Conservation (phyloP, 1,140 invertebrate species). For the Drosophila persimilis region DNA sequence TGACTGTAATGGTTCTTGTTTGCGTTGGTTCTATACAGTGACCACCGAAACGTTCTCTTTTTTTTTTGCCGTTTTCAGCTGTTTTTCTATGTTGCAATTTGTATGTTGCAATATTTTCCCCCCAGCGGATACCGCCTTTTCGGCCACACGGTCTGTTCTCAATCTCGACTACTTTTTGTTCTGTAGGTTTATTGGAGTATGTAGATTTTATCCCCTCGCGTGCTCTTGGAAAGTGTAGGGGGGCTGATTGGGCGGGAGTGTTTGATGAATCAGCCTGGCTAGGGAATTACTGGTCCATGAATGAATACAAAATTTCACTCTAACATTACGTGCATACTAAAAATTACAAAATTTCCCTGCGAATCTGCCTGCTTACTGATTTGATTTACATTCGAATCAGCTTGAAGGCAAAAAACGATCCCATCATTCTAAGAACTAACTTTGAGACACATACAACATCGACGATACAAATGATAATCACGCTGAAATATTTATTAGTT, state of each 20-base stretch:
- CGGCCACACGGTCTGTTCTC: background rate
- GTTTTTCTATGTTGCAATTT: conserved; percentile 19
- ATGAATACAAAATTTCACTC: background rate
- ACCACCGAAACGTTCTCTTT: conserved; percentile 49
- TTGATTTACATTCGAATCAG: too few relatives aligned
- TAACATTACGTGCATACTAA: too few relatives aligned
- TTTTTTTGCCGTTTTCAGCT: conserved; percentile 18
- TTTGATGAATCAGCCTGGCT: conserved; percentile 2
- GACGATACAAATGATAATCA: too few relatives aligned
- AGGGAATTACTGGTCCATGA: background rate
- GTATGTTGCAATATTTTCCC: conserved; percentile 9
- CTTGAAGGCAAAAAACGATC: too few relatives aligned
- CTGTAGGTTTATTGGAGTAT: conserved; percentile 18
- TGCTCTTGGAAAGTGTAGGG: background rate
- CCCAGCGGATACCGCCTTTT: conserved; percentile 2
- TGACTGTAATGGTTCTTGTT: conserved; percentile 11
- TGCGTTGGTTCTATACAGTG: conserved; percentile 26
- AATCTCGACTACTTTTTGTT: conserved; percentile 33
- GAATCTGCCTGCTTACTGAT: too few relatives aligned
- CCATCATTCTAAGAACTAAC: too few relatives aligned
- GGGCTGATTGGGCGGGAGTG: conserved; percentile 8
- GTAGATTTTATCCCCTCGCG: conserved; percentile 16
- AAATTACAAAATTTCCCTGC: too few relatives aligned
- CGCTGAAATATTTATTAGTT: too few relatives aligned
- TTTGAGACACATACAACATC: too few relatives aligned